phyloP scores from a whole-genome alignment of 2,113 vertebrate species.

The Toxostoma redivivum region DNA sequence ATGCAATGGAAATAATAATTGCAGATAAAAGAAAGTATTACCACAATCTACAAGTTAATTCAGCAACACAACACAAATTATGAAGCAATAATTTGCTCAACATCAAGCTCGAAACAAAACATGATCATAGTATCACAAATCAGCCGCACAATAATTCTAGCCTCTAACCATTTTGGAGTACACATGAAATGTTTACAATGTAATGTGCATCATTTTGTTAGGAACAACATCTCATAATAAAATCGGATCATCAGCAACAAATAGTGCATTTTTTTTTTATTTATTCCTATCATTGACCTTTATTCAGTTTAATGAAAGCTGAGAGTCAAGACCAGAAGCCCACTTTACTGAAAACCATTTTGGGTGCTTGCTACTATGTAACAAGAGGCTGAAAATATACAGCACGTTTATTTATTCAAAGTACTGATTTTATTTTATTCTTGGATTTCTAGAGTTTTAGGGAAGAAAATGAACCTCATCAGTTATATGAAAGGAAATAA shows the following conservation, averaged over 20 bases:
- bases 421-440: not conserved
- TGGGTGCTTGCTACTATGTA: not conserved
- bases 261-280: not conserved
- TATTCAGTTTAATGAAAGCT: not conserved
- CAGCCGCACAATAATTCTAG: conserved; percentile 8
- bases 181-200: not conserved
- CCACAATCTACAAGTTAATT: conserved; percentile 42
- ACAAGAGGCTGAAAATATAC: not conserved
- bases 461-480: not conserved
- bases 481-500: not conserved
- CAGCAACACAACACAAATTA: conserved; percentile 28
- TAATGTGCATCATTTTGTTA: not conserved
- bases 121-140: not conserved
- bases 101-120: not conserved
- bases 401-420: not conserved
- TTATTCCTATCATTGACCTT: not conserved
- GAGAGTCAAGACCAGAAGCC: not conserved
- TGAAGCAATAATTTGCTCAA: not conserved
- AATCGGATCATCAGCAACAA: not conserved
- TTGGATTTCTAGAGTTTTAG: not conserved
- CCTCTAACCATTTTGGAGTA: not conserved
- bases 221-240: not conserved
- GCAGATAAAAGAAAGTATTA: conserved; percentile 33
- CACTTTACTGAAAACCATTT: not conserved
- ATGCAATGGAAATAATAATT: not conserved